phyloP scores from a whole-genome alignment of 2,888 invertebrate genomes.

The Tachystola acroxantha region DNA sequence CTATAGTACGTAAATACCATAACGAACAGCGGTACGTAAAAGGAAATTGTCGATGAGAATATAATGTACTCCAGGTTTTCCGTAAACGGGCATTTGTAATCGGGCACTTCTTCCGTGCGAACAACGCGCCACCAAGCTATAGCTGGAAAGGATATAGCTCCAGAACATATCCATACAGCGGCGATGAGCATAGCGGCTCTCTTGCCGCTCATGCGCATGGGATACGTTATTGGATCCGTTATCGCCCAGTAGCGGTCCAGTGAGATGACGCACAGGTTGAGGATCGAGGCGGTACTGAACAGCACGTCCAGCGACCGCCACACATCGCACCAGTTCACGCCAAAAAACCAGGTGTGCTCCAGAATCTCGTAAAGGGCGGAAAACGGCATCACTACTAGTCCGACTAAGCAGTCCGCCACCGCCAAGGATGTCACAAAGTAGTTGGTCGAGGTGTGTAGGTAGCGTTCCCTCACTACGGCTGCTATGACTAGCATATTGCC shows the following conservation, averaged over 20 bases:
- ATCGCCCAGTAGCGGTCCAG: conserved; percentile 99
- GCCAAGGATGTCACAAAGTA: conserved; percentile 98
- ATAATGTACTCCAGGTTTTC: conserved; percentile 97
- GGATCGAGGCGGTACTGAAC: conserved; percentile 97
- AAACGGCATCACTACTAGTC: conserved; percentile 98
- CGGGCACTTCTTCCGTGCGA: conserved; percentile 87
- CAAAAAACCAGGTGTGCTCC: conserved; percentile 95
- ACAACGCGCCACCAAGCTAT: conserved; percentile 98
- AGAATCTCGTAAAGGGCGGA: conserved; percentile 93
- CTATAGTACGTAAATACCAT: conserved; percentile 99
- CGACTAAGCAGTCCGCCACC: conserved; percentile 97
- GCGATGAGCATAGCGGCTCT: conserved; percentile 93
- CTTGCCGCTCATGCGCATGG: conserved; percentile 94
- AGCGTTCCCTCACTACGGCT: conserved; percentile 94
- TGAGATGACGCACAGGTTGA: conserved; percentile 98
- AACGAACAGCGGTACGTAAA: conserved; percentile 96
- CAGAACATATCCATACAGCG: conserved; percentile 97
- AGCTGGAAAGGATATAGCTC: conserved; percentile 98
- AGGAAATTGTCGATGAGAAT: conserved; percentile 98
- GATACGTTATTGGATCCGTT: conserved; percentile 98
- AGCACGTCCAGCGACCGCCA: conserved; percentile 98
- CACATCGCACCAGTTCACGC: conserved; percentile 97
- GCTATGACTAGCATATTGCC: conserved; percentile 97
- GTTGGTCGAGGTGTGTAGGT: conserved; percentile 97
- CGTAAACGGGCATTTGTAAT: conserved; percentile 95